These are phyloP conservation scores for Diabrotica undecimpunctata DNA, from an alignment of 1,140 invertebrate species.

Conservation along the genomic window DNA sequence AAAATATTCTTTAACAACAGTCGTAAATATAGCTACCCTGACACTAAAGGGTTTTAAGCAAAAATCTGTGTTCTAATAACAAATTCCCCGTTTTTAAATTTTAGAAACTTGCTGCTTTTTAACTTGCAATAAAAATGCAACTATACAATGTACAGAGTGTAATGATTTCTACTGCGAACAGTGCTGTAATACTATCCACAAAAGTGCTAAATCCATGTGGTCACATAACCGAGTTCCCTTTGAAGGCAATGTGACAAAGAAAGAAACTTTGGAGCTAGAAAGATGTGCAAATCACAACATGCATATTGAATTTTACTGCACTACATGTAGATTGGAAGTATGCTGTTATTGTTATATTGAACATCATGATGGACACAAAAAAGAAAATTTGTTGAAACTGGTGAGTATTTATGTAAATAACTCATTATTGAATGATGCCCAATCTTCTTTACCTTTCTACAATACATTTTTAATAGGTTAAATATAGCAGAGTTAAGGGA, in stretches of 20 bases:
- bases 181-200: constrained; percentile 25
- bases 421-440: background rate
- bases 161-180: constrained; percentile 27
- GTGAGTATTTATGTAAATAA: constrained; percentile 13
- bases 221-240: constrained; percentile 16
- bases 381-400: constrained; percentile 16
- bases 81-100: background rate
- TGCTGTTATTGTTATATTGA: constrained; percentile 30
- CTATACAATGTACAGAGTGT: constrained; percentile 25
- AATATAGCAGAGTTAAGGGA: too few relatives aligned
- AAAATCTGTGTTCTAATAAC: too few relatives aligned
- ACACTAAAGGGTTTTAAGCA: too few relatives aligned
- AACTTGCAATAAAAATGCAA: constrained; percentile 22
- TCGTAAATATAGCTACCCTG: too few relatives aligned
- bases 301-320: constrained; percentile 27
- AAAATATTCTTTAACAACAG: too few relatives aligned
- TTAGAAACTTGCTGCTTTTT: constrained; percentile 26
- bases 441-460: too few relatives aligned
- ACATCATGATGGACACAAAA: constrained; percentile 23
- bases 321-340: constrained; percentile 16
- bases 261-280: constrained; percentile 21
- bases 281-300: constrained; percentile 22
- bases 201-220: constrained; percentile 25
- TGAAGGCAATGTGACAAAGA: constrained; percentile 8
- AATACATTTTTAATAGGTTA: too few relatives aligned